Percentiles rank a stretch among this genome's conserved stretches.
These are phyloP conservation scores for Hestina assimilis DNA, from an alignment of 1,140 invertebrate species.

Conservation along the genomic window DNA sequence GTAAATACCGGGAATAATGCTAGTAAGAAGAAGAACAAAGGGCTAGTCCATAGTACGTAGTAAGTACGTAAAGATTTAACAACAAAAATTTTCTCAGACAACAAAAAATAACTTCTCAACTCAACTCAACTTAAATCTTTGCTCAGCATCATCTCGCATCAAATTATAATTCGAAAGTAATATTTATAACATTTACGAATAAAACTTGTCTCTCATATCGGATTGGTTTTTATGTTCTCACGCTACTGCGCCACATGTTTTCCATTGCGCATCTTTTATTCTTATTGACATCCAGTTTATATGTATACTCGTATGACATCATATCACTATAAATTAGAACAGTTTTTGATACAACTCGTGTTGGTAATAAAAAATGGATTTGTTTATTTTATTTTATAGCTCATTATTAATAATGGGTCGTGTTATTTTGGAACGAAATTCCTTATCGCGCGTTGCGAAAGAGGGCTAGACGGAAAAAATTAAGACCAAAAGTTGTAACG, in stretches of 20 bases:
- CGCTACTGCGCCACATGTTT: constrained; percentile 63
- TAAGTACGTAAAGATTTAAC: neutral
- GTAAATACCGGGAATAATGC: too few relatives aligned
- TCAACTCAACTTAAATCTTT: too few relatives aligned
- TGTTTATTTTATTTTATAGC: constrained; percentile 66
- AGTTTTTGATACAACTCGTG: constrained; percentile 64
- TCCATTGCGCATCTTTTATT: constrained; percentile 63
- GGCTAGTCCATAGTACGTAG: too few relatives aligned
- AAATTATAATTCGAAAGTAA: neutral
- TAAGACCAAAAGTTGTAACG: too few relatives aligned
- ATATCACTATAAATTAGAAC: constrained; percentile 64
- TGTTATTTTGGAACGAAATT: constrained; percentile 22
- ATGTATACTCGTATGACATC: constrained; percentile 64
- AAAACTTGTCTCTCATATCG: constrained; percentile 47
- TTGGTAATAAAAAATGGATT: constrained; percentile 61
- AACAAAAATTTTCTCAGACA: too few relatives aligned
- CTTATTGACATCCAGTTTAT: constrained; percentile 50
- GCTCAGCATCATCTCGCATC: neutral
- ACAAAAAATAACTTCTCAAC: too few relatives aligned
- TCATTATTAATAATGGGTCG: constrained; percentile 42
- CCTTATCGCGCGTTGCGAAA: too few relatives aligned
- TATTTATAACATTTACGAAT: constrained; percentile 25
- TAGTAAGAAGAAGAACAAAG: too few relatives aligned
- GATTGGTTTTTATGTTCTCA: constrained; percentile 64
- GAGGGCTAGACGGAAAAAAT: too few relatives aligned